Evolutionary conservation across 2,113 vertebrate species (phyloP).

Genomic region (Notothenia coriiceps): DNA sequence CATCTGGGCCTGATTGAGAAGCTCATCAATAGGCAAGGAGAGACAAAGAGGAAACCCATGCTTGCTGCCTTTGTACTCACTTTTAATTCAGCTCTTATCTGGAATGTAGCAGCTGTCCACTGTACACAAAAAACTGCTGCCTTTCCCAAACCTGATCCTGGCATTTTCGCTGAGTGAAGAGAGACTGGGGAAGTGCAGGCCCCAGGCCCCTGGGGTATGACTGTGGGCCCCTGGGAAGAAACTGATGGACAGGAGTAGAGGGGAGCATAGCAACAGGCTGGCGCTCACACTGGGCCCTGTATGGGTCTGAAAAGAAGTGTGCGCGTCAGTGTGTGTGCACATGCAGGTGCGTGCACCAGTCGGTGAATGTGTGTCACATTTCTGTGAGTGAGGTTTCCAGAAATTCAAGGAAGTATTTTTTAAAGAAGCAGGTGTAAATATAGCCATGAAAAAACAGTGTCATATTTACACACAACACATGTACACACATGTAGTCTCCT

Average conservation of each 20-base stretch:
- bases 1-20: conserved; percentile 76
- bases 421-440: conserved; percentile 71
- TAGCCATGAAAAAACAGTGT: conserved; percentile 68
- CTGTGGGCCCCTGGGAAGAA: conserved; percentile 70
- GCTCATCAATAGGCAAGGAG: conserved; percentile 69
- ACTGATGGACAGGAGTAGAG: conserved; percentile 75
- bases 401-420: conserved; percentile 64
- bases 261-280: conserved; percentile 79
- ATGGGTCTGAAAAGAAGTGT: conserved; percentile 60
- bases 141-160: conserved; percentile 80
- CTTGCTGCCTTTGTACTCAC: conserved; percentile 77
- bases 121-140: conserved; percentile 80
- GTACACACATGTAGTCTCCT: conserved; percentile 47
- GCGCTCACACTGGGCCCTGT: conserved; percentile 70
- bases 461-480: conserved; percentile 67
- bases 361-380: conserved; percentile 56
- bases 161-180: conserved; percentile 73
- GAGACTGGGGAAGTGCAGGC: conserved; percentile 53
- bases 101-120: conserved; percentile 86
- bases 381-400: conserved; percentile 49
- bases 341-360: conserved; percentile 11
- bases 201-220: conserved; percentile 60
- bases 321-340: conserved; percentile 20
- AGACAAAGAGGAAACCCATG: conserved; percentile 72
- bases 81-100: conserved; percentile 86